Conservation (phyloP, 2,113 vertebrate species). For the Peromyscus polionotus region DNA sequence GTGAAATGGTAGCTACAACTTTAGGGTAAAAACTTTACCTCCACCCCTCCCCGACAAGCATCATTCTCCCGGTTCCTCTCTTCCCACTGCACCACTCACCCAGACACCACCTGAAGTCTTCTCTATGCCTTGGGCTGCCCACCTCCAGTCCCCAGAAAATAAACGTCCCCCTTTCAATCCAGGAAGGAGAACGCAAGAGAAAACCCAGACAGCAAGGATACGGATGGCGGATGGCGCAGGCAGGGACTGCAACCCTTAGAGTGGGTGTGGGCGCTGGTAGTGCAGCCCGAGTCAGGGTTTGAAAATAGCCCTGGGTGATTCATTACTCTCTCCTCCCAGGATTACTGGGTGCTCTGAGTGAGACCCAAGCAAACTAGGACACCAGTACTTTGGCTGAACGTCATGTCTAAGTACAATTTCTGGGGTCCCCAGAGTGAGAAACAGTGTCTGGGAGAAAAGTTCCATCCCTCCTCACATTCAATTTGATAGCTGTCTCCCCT, state of each 20-base stretch:
- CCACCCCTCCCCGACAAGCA: background rate
- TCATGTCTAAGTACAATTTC: background rate
- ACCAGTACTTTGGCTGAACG: background rate
- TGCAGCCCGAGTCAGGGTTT: constrained; percentile 62
- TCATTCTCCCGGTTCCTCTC: background rate
- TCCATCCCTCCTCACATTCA: background rate
- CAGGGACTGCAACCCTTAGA: background rate
- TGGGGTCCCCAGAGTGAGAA: background rate
- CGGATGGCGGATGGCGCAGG: background rate
- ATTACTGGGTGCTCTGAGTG: background rate
- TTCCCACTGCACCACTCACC: background rate
- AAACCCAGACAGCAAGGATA: constrained; percentile 42
- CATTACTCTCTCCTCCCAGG: constrained; percentile 41
- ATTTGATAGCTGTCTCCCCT: background rate
- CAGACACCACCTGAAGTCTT: constrained; percentile 19
- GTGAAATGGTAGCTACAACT: background rate
- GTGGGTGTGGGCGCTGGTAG: background rate
- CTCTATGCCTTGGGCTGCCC: background rate
- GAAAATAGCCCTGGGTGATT: constrained; percentile 74
- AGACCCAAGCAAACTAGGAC: constrained; percentile 36
- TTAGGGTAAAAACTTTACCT: background rate
- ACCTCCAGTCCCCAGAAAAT: background rate
- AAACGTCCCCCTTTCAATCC: constrained; percentile 33
- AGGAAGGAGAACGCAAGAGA: constrained; percentile 36
- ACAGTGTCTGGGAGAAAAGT: background rate